Percentiles rank a stretch among this genome's conserved stretches.
Evolutionary conservation across 1,140 invertebrate genomes (phyloP).

Genomic region (Physella acuta): DNA sequence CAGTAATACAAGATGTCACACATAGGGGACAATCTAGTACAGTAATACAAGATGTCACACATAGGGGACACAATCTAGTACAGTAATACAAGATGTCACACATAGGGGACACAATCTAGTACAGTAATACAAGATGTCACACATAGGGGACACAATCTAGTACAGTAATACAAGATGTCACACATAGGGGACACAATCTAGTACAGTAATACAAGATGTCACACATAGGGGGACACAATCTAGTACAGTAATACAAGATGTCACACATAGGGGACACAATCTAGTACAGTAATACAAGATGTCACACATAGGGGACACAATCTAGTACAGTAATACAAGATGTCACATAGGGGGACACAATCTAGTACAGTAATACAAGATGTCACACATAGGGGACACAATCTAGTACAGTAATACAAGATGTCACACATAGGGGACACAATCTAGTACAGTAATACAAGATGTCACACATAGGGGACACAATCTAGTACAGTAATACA

Average conservation of each 20-base stretch:
- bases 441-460: conserved; percentile 35
- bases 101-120: conserved; percentile 51
- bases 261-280: conserved; percentile 56
- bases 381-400: conserved; percentile 58
- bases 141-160: conserved; percentile 53
- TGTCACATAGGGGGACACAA: too few relatives aligned
- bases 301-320: conserved; percentile 57
- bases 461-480: conserved; percentile 59
- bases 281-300: conserved; percentile 39
- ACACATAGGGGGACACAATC: conserved; percentile 56
- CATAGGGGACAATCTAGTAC: conserved; percentile 51
- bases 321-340: conserved; percentile 33
- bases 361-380: conserved; percentile 35
- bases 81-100: conserved; percentile 52
- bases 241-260: conserved; percentile 41
- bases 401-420: conserved; percentile 38
- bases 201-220: conserved; percentile 45
- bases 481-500: conserved; percentile 35
- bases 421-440: conserved; percentile 58
- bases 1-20: conserved; percentile 52
- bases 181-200: conserved; percentile 53
- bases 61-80: conserved; percentile 51
- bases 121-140: conserved; percentile 49
- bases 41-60: conserved; percentile 52
- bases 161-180: conserved; percentile 49